A percentile compares a stretch with the other conserved stretches of the same genome.
Conservation (phyloP, 2,888 invertebrate species). For the Amphimallon solstitiale region DNA sequence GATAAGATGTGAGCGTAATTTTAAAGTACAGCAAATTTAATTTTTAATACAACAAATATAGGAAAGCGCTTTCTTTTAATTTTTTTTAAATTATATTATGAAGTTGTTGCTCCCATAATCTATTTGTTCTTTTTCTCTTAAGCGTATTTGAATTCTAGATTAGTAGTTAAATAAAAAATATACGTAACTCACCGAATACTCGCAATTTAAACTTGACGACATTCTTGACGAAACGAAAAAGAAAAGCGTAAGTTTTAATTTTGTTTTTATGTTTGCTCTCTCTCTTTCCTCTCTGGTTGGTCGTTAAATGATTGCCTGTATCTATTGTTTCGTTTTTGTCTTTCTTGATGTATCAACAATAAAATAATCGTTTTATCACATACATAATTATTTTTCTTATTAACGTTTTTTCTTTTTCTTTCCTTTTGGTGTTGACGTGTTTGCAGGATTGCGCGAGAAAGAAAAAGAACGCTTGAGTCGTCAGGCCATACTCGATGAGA, state of each 20-base stretch:
- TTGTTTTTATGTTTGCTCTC: too few species aligned
- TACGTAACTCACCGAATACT: too few species aligned
- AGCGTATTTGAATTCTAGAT: too few species aligned
- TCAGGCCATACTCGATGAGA: constrained; percentile 89
- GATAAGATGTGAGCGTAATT: too few species aligned
- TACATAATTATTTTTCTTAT: neutral
- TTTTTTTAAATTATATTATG: constrained; percentile 41
- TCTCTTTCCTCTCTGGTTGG: too few species aligned
- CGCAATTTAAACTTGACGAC: too few species aligned
- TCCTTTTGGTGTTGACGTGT: constrained; percentile 4
- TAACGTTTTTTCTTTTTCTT: neutral
- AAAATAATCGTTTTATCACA: too few species aligned
- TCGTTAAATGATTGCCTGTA: too few species aligned
- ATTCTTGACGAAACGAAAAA: too few species aligned
- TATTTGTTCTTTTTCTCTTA: constrained; percentile 36
- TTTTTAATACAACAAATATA: neutral
- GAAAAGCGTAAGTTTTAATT: too few species aligned
- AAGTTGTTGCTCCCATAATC: constrained; percentile 60
- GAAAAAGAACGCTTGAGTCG: constrained; percentile 82
- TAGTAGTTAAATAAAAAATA: too few species aligned
- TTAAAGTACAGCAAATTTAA: neutral
- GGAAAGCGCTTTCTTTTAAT: constrained; percentile 34
- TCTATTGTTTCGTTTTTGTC: neutral
- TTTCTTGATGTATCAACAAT: neutral
- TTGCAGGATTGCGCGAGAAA: constrained; percentile 52